These are phyloP conservation scores for Cynocephalus volans DNA, from an alignment of 2,113 vertebrate genomes.

Conservation along the genomic window DNA sequence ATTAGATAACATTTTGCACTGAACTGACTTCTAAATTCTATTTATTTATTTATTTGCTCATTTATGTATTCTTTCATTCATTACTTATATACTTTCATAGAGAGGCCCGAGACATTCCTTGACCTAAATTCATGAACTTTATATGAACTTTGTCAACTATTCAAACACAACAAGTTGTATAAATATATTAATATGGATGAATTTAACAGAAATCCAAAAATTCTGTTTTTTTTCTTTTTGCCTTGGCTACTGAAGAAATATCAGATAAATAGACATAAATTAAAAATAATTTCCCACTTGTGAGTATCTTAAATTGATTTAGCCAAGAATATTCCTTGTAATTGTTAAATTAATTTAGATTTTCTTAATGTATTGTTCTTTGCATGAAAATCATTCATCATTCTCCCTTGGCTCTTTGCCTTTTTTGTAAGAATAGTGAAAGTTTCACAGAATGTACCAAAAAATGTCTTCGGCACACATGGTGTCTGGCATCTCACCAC, in stretches of 20 bases:
- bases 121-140: slow-evolving; percentile 76
- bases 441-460: slow-evolving; percentile 43
- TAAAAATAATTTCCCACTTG: slow-evolving; percentile 88
- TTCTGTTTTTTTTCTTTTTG: slow-evolving; percentile 71
- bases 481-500: neutral
- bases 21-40: neutral
- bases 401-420: slow-evolving; percentile 82
- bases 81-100: neutral
- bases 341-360: slow-evolving; percentile 90
- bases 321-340: slow-evolving; percentile 83
- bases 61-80: neutral
- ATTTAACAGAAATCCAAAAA: slow-evolving; percentile 86
- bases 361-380: slow-evolving; percentile 86
- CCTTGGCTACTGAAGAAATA: slow-evolving; percentile 73
- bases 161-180: neutral
- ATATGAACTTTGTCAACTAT: slow-evolving; percentile 70
- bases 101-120: neutral
- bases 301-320: slow-evolving; percentile 87
- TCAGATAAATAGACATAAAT: slow-evolving; percentile 84
- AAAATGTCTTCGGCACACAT: accelerated
- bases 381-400: slow-evolving; percentile 85
- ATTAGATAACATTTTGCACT: neutral
- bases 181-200: slow-evolving; percentile 62
- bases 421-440: slow-evolving; percentile 67
- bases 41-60: neutral